Conservation (phyloP, 2,888 invertebrate species). For the Ophioninae sp. region DNA sequence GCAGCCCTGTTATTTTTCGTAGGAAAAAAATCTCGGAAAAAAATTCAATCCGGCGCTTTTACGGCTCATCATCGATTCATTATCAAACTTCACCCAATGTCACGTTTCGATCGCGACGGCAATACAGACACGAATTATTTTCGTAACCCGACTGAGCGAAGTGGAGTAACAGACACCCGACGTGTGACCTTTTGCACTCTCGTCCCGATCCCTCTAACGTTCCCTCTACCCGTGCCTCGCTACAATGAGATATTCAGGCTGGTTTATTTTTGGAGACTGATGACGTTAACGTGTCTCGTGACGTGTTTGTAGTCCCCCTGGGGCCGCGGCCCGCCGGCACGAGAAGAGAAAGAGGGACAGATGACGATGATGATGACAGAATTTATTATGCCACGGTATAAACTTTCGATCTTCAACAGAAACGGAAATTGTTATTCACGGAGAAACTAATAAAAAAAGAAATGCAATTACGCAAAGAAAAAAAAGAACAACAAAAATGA, state of each 20-base stretch:
- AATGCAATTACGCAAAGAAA: too few relatives aligned
- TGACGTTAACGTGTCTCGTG: conserved; percentile 36
- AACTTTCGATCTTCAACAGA: too few relatives aligned
- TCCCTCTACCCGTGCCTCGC: background rate
- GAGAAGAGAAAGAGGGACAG: conserved; percentile 14
- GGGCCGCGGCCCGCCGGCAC: conserved; percentile 26
- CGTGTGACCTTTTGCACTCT: conserved; percentile 36
- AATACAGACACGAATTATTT: conserved; percentile 1
- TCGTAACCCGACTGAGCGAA: background rate
- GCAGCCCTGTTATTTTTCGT: too few relatives aligned
- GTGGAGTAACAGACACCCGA: background rate
- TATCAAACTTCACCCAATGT: background rate
- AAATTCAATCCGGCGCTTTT: background rate
- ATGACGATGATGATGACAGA: too few relatives aligned
- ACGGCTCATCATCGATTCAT: background rate
- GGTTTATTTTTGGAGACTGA: conserved; percentile 41
- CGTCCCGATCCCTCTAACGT: conserved; percentile 29
- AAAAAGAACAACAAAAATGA: too few relatives aligned
- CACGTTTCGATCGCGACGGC: background rate
- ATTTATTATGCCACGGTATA: too few relatives aligned
- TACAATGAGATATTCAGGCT: conserved; percentile 36
- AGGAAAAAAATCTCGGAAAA: background rate
- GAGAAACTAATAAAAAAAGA: too few relatives aligned
- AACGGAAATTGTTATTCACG: too few relatives aligned
- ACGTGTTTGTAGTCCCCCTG: conserved; percentile 27